Evolutionary conservation across 2,113 vertebrate species (phyloP).

Genomic region (Nerophis lumbriciformis): DNA sequence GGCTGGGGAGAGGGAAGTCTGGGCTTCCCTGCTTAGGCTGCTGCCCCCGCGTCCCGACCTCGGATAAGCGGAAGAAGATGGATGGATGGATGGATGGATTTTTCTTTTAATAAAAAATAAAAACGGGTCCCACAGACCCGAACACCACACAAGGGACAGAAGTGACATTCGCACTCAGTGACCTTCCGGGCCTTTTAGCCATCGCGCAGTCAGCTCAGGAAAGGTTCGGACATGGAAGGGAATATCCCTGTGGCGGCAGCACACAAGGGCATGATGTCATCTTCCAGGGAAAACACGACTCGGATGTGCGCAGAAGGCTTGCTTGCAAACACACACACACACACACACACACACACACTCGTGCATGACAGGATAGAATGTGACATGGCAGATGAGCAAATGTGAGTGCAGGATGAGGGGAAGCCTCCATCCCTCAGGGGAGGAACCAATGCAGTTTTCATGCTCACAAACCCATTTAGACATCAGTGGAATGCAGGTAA

Average conservation of each 20-base stretch:
- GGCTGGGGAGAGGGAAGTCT: no score
- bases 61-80: no score
- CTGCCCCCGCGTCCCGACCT: no score
- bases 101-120: no score
- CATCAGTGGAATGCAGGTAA: background rate
- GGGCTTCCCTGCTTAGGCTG: no score
- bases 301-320: background rate
- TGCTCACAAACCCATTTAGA: background rate
- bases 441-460: background rate
- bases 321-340: background rate
- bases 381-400: background rate
- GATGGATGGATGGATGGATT: no score
- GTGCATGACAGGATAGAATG: background rate
- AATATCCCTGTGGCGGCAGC: constrained; percentile 38
- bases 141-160: no score
- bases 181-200: constrained; percentile 28
- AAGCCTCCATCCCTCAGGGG: background rate
- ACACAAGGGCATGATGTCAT: constrained; percentile 23
- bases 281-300: background rate
- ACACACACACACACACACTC: background rate
- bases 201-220: constrained; percentile 17
- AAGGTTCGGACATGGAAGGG: constrained; percentile 33
- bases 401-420: constrained; percentile 7
- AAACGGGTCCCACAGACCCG: no score
- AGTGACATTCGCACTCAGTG: constrained; percentile 47